These are phyloP conservation scores for Aptenodytes forsteri DNA, from an alignment of 2,113 vertebrate genomes.

Conservation along the genomic window DNA sequence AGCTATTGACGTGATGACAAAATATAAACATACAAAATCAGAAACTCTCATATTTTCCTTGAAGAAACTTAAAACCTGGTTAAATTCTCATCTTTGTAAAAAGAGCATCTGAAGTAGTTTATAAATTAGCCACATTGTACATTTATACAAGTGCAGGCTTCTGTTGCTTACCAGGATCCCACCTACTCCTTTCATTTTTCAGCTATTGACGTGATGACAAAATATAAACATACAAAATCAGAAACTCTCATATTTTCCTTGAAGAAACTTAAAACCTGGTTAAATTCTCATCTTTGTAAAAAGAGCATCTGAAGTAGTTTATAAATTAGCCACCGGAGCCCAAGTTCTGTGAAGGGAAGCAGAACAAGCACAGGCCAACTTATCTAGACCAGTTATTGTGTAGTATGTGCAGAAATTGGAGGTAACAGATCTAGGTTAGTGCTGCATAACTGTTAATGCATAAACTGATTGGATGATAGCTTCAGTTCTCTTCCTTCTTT, in stretches of 20 bases:
- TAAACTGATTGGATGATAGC: neutral
- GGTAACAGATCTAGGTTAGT: neutral
- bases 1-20: neutral
- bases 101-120: neutral
- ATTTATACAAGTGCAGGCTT: neutral
- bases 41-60: neutral
- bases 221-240: neutral
- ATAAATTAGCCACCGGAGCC: neutral
- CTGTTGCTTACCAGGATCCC: neutral
- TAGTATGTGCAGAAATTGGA: neutral
- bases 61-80: neutral
- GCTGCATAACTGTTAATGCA: neutral
- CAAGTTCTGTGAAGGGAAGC: neutral
- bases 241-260: neutral
- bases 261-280: neutral
- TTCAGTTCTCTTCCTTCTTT: neutral
- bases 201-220: neutral
- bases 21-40: neutral
- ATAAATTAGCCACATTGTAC: neutral
- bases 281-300: neutral
- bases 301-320: neutral
- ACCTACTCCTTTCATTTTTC: neutral
- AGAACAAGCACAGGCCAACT: neutral
- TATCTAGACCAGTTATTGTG: neutral
- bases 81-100: neutral